Percentiles rank a stretch among this genome's conserved stretches.
These are phyloP conservation scores for Schizothorax lantsangensis DNA, from an alignment of 2,797 vertebrate species.

Conservation along the genomic window DNA sequence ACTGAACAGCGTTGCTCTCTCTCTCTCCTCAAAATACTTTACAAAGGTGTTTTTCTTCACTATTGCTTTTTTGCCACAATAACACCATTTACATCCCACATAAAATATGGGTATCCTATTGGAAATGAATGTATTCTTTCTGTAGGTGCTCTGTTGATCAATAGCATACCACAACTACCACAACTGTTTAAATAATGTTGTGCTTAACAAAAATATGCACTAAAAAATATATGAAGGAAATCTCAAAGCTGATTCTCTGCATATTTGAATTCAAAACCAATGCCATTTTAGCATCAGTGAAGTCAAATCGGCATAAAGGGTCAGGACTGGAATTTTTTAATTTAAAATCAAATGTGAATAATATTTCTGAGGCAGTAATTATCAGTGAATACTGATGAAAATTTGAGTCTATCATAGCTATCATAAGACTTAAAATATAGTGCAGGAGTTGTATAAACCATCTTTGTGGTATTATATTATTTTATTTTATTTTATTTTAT, in stretches of 20 bases:
- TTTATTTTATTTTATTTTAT: not conserved
- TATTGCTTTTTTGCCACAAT: not conserved
- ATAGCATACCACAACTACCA: not conserved
- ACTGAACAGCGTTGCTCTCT: not conserved
- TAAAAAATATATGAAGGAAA: not conserved
- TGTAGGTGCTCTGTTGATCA: not conserved
- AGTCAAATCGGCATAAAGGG: not conserved
- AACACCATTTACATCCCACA: not conserved
- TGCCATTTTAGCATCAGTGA: not conserved
- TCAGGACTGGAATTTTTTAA: not conserved
- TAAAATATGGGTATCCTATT: not conserved
- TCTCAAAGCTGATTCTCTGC: not conserved
- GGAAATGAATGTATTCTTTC: not conserved
- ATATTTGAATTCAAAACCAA: not conserved
- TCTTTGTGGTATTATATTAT: not conserved
- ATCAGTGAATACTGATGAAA: not conserved
- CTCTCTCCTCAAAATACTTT: constrained; percentile 20
- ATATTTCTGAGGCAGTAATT: not conserved
- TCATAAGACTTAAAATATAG: not conserved
- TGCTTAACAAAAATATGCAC: not conserved
- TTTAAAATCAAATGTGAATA: not conserved
- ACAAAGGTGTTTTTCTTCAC: not conserved
- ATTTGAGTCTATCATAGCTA: not conserved
- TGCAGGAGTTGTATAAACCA: not conserved
- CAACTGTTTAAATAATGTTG: not conserved